A percentile compares a stretch with the other conserved stretches of the same genome.
Evolutionary conservation across 2,113 vertebrate genomes (phyloP).

Genomic region (Leptobrachium ailaonicum): DNA sequence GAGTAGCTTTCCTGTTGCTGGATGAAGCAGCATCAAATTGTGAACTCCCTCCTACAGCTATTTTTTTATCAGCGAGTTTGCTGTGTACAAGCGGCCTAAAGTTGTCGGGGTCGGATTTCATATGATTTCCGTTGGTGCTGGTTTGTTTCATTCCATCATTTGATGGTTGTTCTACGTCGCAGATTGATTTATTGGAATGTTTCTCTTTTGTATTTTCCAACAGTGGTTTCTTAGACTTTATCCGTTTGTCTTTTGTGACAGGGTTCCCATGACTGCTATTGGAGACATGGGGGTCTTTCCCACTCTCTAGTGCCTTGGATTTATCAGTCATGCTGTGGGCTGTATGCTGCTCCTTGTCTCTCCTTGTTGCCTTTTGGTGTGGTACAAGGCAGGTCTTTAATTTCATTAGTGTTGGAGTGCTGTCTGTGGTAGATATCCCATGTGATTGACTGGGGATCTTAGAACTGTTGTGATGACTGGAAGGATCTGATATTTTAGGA

Average conservation of each 20-base stretch:
- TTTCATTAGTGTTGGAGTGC: slow-evolving; percentile 62
- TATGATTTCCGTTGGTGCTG: slow-evolving; percentile 33
- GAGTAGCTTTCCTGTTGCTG: slow-evolving; percentile 73
- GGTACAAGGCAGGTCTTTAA: slow-evolving; percentile 68
- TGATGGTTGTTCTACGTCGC: slow-evolving; percentile 55
- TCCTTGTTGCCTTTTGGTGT: slow-evolving; percentile 61
- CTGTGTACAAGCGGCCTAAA: background rate
- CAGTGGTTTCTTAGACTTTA: slow-evolving; percentile 66
- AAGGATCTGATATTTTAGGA: slow-evolving; percentile 72
- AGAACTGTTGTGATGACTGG: slow-evolving; percentile 57
- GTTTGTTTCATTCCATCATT: slow-evolving; percentile 14
- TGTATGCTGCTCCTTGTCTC: slow-evolving; percentile 62
- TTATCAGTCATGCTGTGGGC: slow-evolving; percentile 56
- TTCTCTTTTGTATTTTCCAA: slow-evolving; percentile 71
- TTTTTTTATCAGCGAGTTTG: slow-evolving; percentile 13
- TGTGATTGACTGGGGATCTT: slow-evolving; percentile 53
- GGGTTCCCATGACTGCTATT: slow-evolving; percentile 58
- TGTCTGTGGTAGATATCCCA: slow-evolving; percentile 32
- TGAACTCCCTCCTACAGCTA: background rate
- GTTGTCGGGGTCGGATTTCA: background rate
- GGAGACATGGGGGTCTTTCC: slow-evolving; percentile 58
- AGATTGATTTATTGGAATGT: slow-evolving; percentile 59
- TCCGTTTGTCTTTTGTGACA: slow-evolving; percentile 63
- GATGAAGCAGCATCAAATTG: slow-evolving; percentile 60
- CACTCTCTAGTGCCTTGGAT: slow-evolving; percentile 21